Conservation (phyloP, 2,797 vertebrate species). For the Capromys pilorides region DNA sequence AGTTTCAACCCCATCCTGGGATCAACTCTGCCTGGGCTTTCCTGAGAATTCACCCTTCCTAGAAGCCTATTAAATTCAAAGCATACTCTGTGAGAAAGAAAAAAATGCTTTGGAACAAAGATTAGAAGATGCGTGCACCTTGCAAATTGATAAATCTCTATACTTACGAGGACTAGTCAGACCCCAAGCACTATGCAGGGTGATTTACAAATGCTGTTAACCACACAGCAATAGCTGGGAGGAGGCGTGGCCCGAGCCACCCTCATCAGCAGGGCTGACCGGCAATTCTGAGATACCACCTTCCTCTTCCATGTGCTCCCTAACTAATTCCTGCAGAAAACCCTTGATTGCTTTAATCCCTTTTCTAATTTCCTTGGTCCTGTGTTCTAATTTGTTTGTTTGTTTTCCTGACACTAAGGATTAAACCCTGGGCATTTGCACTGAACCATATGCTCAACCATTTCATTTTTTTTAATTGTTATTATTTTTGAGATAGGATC, state of each 20-base stretch:
- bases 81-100: conserved; percentile 23
- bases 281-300: background rate
- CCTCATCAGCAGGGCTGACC: background rate
- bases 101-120: conserved; percentile 27
- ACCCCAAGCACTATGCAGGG: background rate
- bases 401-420: too few species aligned
- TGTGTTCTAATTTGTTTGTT: background rate
- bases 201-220: background rate
- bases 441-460: background rate
- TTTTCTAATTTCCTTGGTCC: background rate
- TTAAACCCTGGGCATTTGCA: background rate
- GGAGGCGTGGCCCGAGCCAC: background rate
- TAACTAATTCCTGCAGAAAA: background rate
- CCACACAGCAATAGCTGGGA: background rate
- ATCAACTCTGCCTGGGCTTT: background rate
- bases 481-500: background rate
- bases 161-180: background rate
- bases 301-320: background rate
- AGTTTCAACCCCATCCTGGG: conserved; percentile 22
- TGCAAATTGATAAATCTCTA: background rate
- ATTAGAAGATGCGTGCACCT: background rate
- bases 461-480: background rate
- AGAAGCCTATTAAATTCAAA: conserved; percentile 54
- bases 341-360: background rate
- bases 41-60: background rate